phyloP scores from a whole-genome alignment of 2,797 vertebrate genomes.

The Pogoniulus pusillus region DNA sequence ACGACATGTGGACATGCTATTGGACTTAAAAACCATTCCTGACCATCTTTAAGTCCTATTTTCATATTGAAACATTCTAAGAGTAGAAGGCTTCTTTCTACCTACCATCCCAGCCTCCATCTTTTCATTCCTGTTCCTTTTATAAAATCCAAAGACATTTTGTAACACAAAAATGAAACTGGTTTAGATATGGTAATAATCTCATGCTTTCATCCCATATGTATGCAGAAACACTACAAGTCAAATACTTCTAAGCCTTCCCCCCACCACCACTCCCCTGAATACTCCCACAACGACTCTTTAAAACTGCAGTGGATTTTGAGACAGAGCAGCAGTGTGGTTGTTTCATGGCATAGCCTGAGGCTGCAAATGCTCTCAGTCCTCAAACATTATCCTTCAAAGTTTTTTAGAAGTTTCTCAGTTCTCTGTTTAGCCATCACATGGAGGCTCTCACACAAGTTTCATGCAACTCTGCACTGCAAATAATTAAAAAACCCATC shows the following conservation, averaged over 20 bases:
- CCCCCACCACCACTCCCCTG: neutral
- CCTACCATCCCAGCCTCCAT: neutral
- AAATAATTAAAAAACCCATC: constrained; percentile 38
- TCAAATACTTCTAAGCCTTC: constrained; percentile 61
- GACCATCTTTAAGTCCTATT: neutral
- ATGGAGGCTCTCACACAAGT: neutral
- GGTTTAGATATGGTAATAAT: constrained; percentile 73
- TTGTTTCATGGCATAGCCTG: constrained; percentile 66
- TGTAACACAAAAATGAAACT: constrained; percentile 51
- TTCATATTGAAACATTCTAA: too few relatives aligned
- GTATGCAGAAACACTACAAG: constrained; percentile 67
- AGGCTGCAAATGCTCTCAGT: constrained; percentile 72
- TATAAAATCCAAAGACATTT: constrained; percentile 58
- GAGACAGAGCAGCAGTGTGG: constrained; percentile 37
- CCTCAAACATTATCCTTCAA: constrained; percentile 70
- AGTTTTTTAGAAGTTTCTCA: constrained; percentile 49
- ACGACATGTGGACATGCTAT: neutral
- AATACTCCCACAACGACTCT: constrained; percentile 54
- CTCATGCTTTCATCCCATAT: constrained; percentile 62
- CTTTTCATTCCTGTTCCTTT: constrained; percentile 28
- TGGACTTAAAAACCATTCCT: constrained; percentile 26
- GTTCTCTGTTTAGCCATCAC: constrained; percentile 27
- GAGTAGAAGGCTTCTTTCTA: too few relatives aligned
- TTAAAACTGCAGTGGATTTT: constrained; percentile 66
- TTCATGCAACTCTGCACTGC: neutral